Evolutionary conservation across 2,797 vertebrate genomes (phyloP).

Genomic region (Buphagus erythrorhynchus): DNA sequence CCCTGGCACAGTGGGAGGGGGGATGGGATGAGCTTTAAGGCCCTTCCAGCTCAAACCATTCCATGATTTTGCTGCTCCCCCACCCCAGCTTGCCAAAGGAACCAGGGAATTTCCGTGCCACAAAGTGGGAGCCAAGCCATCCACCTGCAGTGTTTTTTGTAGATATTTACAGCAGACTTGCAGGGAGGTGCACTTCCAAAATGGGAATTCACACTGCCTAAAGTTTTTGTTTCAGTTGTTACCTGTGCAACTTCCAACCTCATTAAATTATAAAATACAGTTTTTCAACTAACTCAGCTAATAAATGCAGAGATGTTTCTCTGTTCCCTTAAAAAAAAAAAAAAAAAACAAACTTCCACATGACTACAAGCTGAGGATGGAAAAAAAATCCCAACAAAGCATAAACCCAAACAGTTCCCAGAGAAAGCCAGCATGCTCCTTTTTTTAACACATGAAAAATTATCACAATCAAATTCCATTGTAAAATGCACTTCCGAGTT

Average conservation of each 20-base stretch:
- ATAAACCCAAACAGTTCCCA: not conserved
- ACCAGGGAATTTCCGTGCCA: not conserved
- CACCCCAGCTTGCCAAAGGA: not conserved
- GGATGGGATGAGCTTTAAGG: not conserved
- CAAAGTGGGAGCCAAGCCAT: not conserved
- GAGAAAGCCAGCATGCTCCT: not conserved
- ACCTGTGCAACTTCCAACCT: not conserved
- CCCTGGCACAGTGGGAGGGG: not conserved
- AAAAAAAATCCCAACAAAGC: not conserved
- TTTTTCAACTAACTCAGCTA: not conserved
- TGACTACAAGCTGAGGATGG: not conserved
- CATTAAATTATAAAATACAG: not conserved
- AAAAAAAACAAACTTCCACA: not conserved
- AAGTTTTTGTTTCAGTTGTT: not conserved
- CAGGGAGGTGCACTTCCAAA: not conserved
- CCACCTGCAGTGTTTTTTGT: rapidly evolving
- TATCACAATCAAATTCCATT: constrained; percentile 31
- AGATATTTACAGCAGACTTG: not conserved
- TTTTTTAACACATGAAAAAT: constrained; percentile 42
- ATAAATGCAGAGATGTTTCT: not conserved
- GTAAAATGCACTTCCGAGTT: not conserved
- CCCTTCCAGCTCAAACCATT: not conserved
- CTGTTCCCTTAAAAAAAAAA: not conserved
- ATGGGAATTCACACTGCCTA: not conserved
- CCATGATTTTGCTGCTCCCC: not conserved